phyloP scores from a whole-genome alignment of 2,797 vertebrate genomes.

The Spheniscus humboldti region DNA sequence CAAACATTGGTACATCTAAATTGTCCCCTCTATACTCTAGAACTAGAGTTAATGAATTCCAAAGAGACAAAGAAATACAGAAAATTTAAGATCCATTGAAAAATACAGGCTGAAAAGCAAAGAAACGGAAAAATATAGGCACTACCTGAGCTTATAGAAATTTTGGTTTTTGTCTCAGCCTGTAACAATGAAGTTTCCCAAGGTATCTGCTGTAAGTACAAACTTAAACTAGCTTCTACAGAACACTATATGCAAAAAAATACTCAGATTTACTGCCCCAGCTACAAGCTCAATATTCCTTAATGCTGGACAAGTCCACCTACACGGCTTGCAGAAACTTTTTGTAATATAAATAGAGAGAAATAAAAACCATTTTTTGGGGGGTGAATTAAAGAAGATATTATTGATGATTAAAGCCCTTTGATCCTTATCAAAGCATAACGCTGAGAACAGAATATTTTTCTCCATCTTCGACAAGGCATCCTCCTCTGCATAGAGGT shows the following conservation, averaged over 20 bases:
- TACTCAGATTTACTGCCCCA: background rate
- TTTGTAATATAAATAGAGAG: background rate
- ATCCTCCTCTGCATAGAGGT: background rate
- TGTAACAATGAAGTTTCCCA: background rate
- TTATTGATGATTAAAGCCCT: background rate
- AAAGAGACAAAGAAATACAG: slow-evolving; percentile 36
- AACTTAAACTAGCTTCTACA: background rate
- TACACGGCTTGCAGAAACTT: background rate
- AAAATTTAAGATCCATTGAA: slow-evolving; percentile 41
- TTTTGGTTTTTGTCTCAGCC: background rate
- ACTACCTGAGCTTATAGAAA: background rate
- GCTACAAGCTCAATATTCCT: background rate
- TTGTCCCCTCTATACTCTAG: slow-evolving; percentile 30
- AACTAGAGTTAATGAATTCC: slow-evolving; percentile 68
- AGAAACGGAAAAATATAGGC: background rate
- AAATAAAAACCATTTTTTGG: background rate
- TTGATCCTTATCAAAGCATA: background rate
- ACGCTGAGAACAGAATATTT: background rate
- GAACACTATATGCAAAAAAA: background rate
- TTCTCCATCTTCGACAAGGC: background rate
- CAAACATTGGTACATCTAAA: slow-evolving; percentile 50
- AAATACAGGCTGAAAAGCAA: slow-evolving; percentile 23
- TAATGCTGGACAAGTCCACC: background rate
- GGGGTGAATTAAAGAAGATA: background rate
- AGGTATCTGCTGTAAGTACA: background rate